Percentiles rank a stretch among this genome's conserved stretches.
phyloP scores from a whole-genome alignment of 2,113 vertebrate genomes.

The Myxocyprinus asiaticus region DNA sequence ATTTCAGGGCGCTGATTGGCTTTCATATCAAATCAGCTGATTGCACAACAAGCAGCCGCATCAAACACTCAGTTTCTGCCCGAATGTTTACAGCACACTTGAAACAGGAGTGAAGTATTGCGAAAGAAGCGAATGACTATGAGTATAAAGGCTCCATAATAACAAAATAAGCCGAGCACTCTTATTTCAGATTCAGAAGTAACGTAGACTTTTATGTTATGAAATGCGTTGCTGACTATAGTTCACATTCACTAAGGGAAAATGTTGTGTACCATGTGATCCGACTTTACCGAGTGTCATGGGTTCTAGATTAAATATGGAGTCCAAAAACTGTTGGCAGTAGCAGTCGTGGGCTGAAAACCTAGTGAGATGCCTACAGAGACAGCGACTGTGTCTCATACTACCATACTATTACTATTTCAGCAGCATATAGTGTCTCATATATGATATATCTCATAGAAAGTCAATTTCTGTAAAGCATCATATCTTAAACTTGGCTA shows the following conservation, averaged over 20 bases:
- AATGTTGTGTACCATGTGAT: conserved; percentile 54
- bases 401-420: no score
- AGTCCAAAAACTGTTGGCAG: conserved; percentile 36
- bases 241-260: neutral
- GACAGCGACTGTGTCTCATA: neutral
- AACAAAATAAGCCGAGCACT: no score
- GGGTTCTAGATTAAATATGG: conserved; percentile 63
- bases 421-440: no score
- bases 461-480: no score
- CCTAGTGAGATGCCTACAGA: neutral
- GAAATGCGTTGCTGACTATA: neutral
- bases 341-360: neutral
- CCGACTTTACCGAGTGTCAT: conserved; percentile 55
- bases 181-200: neutral
- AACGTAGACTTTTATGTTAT: neutral
- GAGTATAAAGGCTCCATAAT: no score
- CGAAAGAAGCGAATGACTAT: neutral
- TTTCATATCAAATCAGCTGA: neutral
- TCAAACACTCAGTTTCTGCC: neutral
- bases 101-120: conserved; percentile 21
- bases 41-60: conserved; percentile 22
- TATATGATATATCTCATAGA: no score
- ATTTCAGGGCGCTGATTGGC: neutral
- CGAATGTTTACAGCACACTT: conserved; percentile 7
- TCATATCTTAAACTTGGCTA: no score